Conservation (phyloP, 2,797 vertebrate genomes). For the Tolypeutes matacus region DNA sequence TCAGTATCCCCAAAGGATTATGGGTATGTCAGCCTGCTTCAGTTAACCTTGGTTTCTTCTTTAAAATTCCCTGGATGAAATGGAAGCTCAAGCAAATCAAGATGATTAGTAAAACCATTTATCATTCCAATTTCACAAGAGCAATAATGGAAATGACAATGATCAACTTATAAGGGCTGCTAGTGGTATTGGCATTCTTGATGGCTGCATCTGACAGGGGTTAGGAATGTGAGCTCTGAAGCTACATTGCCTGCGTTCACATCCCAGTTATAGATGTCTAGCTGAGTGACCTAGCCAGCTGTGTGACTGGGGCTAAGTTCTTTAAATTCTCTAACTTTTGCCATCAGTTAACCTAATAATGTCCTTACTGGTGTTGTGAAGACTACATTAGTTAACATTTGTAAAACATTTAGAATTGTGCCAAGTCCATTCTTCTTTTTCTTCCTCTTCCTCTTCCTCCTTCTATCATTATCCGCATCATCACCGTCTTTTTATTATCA, state of each 20-base stretch:
- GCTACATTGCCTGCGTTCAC: not conserved
- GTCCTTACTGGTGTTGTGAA: not conserved
- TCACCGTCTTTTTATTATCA: not conserved
- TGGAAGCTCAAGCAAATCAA: too few relatives aligned
- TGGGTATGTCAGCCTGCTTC: too few relatives aligned
- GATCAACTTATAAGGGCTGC: not conserved
- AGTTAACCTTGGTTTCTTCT: too few relatives aligned
- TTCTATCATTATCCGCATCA: not conserved
- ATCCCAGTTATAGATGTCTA: not conserved
- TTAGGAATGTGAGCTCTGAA: not conserved
- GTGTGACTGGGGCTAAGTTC: not conserved
- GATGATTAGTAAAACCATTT: too few relatives aligned
- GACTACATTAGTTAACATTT: not conserved
- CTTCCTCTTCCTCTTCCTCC: not conserved
- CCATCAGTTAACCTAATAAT: not conserved
- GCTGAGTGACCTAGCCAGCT: not conserved
- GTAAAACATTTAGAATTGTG: not conserved
- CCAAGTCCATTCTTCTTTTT: not conserved
- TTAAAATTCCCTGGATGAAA: too few relatives aligned
- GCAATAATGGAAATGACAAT: not conserved
- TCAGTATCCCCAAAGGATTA: too few relatives aligned
- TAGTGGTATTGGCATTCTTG: not conserved
- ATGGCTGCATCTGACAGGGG: not conserved
- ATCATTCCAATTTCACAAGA: not conserved
- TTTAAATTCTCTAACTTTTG: conserved; percentile 4